phyloP scores from a whole-genome alignment of 2,888 invertebrate genomes.

The Noctua janthina region DNA sequence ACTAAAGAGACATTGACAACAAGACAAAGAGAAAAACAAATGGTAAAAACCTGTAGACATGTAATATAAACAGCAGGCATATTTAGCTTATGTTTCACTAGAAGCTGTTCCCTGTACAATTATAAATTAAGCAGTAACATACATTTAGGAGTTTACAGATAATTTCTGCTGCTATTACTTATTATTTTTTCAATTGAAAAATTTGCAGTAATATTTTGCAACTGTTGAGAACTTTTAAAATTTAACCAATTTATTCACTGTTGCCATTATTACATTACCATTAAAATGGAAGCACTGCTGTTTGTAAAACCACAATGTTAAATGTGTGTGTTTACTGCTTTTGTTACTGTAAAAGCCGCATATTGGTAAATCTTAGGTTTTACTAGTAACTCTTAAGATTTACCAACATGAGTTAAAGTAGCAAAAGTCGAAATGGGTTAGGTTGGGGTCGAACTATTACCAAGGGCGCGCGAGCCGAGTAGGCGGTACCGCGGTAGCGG shows the following conservation, averaged over 20 bases:
- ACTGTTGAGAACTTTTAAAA: neutral
- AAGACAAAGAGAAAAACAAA: neutral
- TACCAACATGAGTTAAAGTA: neutral
- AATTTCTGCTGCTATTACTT: neutral
- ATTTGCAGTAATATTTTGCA: neutral
- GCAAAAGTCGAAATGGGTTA: neutral
- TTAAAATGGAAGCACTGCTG: neutral
- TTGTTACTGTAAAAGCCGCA: neutral
- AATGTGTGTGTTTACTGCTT: neutral
- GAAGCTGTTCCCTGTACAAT: neutral
- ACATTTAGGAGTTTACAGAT: neutral
- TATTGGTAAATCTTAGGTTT: neutral
- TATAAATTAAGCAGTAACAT: neutral
- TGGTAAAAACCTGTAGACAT: neutral
- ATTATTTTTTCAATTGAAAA: neutral
- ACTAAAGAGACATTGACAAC: neutral
- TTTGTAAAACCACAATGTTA: neutral
- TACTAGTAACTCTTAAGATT: neutral
- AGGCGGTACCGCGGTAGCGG: no score
- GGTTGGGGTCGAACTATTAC: neutral
- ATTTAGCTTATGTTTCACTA: slow-evolving; percentile 12
- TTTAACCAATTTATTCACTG: neutral
- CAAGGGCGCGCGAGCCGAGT: no score
- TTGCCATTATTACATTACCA: neutral
- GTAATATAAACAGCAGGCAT: neutral